Base-by-base conservation (phyloP, 2,113 vertebrate species). In the Rousettus leschenaultii region DNA sequence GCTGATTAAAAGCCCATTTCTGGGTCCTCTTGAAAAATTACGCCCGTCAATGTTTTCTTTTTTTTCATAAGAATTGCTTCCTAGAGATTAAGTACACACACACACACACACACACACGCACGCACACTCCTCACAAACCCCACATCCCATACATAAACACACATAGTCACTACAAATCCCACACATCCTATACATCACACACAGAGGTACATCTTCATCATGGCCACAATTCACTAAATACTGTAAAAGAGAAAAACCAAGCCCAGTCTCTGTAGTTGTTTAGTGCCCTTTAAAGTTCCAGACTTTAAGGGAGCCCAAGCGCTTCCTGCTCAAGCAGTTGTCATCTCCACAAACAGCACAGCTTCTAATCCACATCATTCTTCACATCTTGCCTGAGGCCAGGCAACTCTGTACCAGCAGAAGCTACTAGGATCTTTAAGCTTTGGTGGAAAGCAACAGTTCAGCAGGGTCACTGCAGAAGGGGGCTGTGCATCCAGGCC, bases 1-100 rank as follows among this genome's bases (percentile, higher is more conserved):
- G 95, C 96, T 98, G 98, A 97, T 98, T 98, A 98, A 98, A 98
- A 98, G 97, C 95, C 89, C 77, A 95, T 97, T 98, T 97, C 79
- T 96, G 93, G 96, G 65, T 95, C 95, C 97, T 86, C 63, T 65
- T 97, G 86, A 97, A 98, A 98, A 98, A 94, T 97, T 96, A 97
- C 9, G 84, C 63, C 82, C 11, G 2, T 91, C 65, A 78, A 30
- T 91, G 48, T 77, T 87, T 91, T 89, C 55, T 95, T 97, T 89
- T 78, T 78, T 19, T 26, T 45, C 15, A 70, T 86, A 94, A 78
- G 63, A 98, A 97, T 59, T 78, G 40, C 45, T 89, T 98, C 92
- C 95, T 71, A 93, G 73, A 63, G 68, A 87, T 94, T 91, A 51
- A 95, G 28, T 35, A n/a, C n/a, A n/a, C n/a, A n/a, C n/a, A n/a